These are phyloP conservation scores for Chloropsis hardwickii DNA, from an alignment of 2,113 vertebrate genomes.

Conservation along the genomic window DNA sequence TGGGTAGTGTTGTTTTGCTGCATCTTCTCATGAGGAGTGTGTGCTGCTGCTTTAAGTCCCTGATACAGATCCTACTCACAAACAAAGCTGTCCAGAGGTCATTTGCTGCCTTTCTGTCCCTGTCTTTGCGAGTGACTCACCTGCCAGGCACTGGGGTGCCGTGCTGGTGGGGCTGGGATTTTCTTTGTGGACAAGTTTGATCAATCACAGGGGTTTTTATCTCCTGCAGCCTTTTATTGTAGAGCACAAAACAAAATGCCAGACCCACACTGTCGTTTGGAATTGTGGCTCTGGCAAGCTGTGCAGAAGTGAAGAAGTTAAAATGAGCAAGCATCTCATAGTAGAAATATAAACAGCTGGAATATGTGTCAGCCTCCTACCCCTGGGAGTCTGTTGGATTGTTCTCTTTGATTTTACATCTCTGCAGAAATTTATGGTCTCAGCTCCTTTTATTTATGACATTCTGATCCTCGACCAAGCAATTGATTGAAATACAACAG, in stretches of 20 bases:
- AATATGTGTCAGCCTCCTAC: not conserved
- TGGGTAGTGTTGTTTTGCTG: not conserved
- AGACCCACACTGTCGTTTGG: not conserved
- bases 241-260: constrained; percentile 40
- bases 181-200: not conserved
- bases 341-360: constrained; percentile 22
- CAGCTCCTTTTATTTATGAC: constrained; percentile 69
- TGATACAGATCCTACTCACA: not conserved
- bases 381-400: constrained; percentile 46
- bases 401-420: constrained; percentile 76
- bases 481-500: constrained; percentile 73
- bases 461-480: constrained; percentile 52
- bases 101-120: not conserved
- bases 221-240: constrained; percentile 19
- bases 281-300: constrained; percentile 9
- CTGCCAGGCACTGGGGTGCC: not conserved
- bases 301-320: constrained; percentile 16
- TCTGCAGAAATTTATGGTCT: constrained; percentile 70
- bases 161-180: constrained; percentile 19
- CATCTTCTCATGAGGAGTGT: not conserved
- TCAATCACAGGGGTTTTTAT: not conserved
- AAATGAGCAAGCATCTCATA: not conserved
- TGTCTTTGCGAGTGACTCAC: not conserved
- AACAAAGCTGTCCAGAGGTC: not conserved
- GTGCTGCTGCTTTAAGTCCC: not conserved